Evolutionary conservation across 1,140 invertebrate species (phyloP).

Genomic region (Cyphomyrmex costatus): DNA sequence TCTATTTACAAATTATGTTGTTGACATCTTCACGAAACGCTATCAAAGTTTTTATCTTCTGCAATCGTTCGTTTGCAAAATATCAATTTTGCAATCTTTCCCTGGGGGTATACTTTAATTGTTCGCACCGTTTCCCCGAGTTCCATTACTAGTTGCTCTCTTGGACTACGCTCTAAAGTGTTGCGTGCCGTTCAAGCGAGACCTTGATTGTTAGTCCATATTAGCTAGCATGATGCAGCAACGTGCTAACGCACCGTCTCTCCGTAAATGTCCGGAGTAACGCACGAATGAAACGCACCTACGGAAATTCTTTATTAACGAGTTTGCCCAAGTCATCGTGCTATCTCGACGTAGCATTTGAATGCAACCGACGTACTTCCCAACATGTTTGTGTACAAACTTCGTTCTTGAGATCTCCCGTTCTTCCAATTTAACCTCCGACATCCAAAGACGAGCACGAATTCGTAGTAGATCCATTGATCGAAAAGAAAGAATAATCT

Average conservation of each 20-base stretch:
- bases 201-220: slow-evolving; percentile 64
- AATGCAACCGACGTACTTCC: not conserved
- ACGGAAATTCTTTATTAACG: slow-evolving; percentile 38
- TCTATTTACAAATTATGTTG: not conserved
- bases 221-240: slow-evolving; percentile 44
- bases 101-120: slow-evolving; percentile 55
- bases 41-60: slow-evolving; percentile 10
- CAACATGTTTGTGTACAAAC: not conserved
- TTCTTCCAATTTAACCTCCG: not conserved
- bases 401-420: not conserved
- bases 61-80: slow-evolving; percentile 12
- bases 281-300: slow-evolving; percentile 46
- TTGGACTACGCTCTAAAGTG: slow-evolving; percentile 59
- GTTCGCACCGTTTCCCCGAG: slow-evolving; percentile 32
- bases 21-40: not conserved
- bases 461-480: not conserved
- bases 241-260: not conserved
- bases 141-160: slow-evolving; percentile 52
- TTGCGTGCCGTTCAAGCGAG: slow-evolving; percentile 30
- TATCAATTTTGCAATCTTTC: slow-evolving; percentile 55
- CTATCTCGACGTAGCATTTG: not conserved
- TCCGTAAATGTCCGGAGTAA: slow-evolving; percentile 51
- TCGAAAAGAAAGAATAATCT: slow-evolving; percentile 4
- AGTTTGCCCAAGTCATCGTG: not conserved
- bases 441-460: not conserved